These are phyloP conservation scores for Clarias batrachus DNA, from an alignment of 2,113 vertebrate genomes.

Conservation along the genomic window DNA sequence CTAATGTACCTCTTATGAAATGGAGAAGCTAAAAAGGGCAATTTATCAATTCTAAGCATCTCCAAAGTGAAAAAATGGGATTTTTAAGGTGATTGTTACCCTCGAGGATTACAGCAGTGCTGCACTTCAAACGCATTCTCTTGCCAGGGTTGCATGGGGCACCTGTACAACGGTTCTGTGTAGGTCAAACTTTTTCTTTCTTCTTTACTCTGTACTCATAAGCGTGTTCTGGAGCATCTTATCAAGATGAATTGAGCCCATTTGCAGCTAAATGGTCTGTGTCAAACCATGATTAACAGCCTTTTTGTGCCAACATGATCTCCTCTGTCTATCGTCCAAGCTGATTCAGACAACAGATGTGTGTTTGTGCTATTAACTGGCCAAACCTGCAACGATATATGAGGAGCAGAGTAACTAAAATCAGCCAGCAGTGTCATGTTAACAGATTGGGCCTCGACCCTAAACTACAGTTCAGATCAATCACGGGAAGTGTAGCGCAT, in stretches of 20 bases:
- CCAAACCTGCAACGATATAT: constrained; percentile 21
- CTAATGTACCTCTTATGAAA: constrained; percentile 65
- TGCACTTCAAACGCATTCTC: constrained; percentile 59
- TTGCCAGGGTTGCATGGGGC: constrained; percentile 39
- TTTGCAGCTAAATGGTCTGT: constrained; percentile 52
- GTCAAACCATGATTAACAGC: constrained; percentile 50
- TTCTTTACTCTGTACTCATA: constrained; percentile 12
- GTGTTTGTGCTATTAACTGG: constrained; percentile 38
- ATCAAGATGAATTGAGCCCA: constrained; percentile 54
- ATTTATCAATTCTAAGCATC: constrained; percentile 68
- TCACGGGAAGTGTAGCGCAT: constrained; percentile 14
- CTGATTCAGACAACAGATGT: constrained; percentile 32
- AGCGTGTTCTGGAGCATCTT: constrained; percentile 40
- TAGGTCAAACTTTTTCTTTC: constrained; percentile 8
- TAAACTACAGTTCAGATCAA: constrained; percentile 12
- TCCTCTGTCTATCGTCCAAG: constrained; percentile 49
- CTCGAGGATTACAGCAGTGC: constrained; percentile 53
- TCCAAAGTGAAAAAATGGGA: constrained; percentile 50
- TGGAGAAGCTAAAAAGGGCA: constrained; percentile 62
- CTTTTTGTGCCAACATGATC: constrained; percentile 41
- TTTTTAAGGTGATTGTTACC: constrained; percentile 65
- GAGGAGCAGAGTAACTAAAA: constrained; percentile 6
- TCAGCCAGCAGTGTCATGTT: constrained; percentile 26
- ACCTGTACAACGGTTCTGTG: constrained; percentile 54
- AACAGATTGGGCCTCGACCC: constrained; percentile 19